Evolutionary conservation across 2,113 vertebrate genomes (phyloP).

Genomic region (Thinocorus orbignyianus): DNA sequence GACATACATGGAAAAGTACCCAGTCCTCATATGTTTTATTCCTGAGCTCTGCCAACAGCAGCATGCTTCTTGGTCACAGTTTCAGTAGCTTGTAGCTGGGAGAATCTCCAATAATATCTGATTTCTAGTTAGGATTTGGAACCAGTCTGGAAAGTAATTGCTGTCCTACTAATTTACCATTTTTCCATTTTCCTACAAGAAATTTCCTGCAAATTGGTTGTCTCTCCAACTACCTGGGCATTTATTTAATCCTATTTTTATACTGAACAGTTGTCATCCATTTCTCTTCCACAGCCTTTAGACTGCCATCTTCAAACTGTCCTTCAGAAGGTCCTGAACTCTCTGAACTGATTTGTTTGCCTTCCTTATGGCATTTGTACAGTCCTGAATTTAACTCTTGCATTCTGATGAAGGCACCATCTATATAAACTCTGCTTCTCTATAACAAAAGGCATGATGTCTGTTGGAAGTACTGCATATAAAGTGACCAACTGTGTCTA

Average conservation of each 20-base stretch:
- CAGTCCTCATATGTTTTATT: background rate
- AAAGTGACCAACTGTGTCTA: background rate
- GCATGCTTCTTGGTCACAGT: background rate
- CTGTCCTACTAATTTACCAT: background rate
- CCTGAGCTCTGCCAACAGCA: background rate
- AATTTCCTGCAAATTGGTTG: background rate
- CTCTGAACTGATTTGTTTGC: background rate
- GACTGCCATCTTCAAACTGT: background rate
- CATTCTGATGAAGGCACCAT: accelerated
- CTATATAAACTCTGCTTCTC: background rate
- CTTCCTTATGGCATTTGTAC: background rate
- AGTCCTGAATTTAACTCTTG: background rate
- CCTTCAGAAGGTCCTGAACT: background rate
- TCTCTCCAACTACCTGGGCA: background rate
- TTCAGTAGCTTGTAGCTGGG: background rate
- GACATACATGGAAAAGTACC: background rate
- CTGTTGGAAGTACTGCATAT: background rate
- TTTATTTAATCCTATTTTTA: background rate
- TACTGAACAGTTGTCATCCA: background rate
- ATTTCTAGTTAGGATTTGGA: background rate
- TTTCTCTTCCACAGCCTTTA: background rate
- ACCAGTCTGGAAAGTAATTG: background rate
- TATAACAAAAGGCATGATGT: background rate
- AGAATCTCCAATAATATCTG: background rate
- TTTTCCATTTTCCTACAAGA: background rate